A percentile compares a stretch with the other conserved stretches of the same genome.
Evolutionary conservation across 2,888 invertebrate species (phyloP).

Genomic region (Synergus umbraculus): DNA sequence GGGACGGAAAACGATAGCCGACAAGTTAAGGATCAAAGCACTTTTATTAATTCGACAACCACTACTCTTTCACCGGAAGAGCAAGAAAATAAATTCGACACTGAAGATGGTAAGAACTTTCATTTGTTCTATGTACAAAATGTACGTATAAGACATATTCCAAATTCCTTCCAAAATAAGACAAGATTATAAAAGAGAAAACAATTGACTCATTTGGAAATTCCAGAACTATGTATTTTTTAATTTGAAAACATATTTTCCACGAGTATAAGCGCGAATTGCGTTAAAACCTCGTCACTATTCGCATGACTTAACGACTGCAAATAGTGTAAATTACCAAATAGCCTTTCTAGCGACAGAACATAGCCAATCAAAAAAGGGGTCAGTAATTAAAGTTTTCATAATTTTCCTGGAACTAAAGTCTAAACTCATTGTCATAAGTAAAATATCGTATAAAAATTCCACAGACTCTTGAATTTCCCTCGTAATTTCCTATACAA

Average conservation of each 20-base stretch:
- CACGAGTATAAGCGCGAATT: background rate
- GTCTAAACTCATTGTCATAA: background rate
- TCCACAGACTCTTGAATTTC: background rate
- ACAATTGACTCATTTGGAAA: too few species aligned
- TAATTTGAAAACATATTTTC: background rate
- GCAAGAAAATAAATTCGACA: constrained; percentile 67
- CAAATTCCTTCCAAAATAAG: too few species aligned
- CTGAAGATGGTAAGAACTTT: constrained; percentile 67
- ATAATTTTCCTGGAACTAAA: constrained; percentile 28
- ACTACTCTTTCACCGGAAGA: constrained; percentile 71
- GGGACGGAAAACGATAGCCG: constrained; percentile 56
- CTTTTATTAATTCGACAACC: constrained; percentile 54
- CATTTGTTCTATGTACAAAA: background rate
- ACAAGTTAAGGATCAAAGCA: constrained; percentile 44
- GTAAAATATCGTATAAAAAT: background rate
- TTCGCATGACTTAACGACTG: constrained; percentile 12
- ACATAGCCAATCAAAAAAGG: constrained; percentile 14
- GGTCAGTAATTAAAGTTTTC: constrained; percentile 37
- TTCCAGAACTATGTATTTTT: too few species aligned
- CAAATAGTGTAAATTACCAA: constrained; percentile 20
- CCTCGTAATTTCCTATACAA: too few species aligned
- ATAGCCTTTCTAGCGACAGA: constrained; percentile 6
- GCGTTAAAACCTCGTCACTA: background rate
- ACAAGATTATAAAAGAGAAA: too few species aligned
- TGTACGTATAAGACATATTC: too few species aligned